Base-by-base conservation (phyloP, 2,888 invertebrate species). In the Zygogramma bicolorata region DNA sequence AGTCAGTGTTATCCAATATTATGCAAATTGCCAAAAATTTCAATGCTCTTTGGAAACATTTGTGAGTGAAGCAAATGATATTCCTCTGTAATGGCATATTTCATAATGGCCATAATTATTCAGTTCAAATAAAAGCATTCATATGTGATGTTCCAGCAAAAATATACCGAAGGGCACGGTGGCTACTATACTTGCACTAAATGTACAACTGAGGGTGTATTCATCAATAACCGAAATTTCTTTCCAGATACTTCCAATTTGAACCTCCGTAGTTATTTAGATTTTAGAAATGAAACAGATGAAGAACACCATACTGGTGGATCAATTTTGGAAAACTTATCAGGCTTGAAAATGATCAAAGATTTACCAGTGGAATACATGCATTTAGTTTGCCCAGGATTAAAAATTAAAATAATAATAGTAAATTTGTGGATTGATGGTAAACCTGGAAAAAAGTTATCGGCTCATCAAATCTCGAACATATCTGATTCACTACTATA, bases 181-280 rank as follows among this genome's bases (percentile, higher is more conserved):
- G 80, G 75, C 22, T 80, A 78, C 58, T 22, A 68, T 34, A 76
- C 77, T 38, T 81, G 81, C 68, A 75, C 77, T 38, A 79, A 79
- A 63, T 81, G 79, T 69, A 34, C 75, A n/a, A 63, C 25, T 65
- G 62, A 70, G 49, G 74, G 71, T 0, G 34, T 74, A 25, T 29
- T n/a, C n/a, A 62, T 59, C 13, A 59, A 59, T 59, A 62, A 66
- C 15, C 68, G 65, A 4, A 65, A 75, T 38, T 78, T n/a, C n/a
- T n/a, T n/a, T n/a, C n/a, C n/a, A n/a, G n/a, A n/a, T n/a, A n/a
- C n/a, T n/a, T n/a, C n/a, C n/a, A 60, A 68, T 77, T 78, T 76
- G 73, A 25, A 38, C 3, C 31, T 68, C 31, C 62, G 76, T 31
- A 74, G 66, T 63, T 61, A 76, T 70, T 18, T 22, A 18, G 67